A percentile compares a stretch with the other conserved stretches of the same genome.
phyloP scores from a whole-genome alignment of 2,797 vertebrate genomes.

The Pantherophis alleghaniensis region DNA sequence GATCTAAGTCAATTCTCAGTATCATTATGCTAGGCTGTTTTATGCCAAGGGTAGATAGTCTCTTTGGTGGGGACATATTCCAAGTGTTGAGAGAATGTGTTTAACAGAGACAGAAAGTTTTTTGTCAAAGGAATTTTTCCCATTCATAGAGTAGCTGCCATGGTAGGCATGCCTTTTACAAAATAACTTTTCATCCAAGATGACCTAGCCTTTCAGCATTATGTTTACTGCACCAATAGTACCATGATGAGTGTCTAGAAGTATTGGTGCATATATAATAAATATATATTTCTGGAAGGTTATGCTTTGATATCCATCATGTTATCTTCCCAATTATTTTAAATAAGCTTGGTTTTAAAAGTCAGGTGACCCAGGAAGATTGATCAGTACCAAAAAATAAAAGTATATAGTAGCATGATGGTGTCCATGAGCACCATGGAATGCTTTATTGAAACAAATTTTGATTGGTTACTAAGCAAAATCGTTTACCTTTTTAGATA shows the following conservation, averaged over 20 bases:
- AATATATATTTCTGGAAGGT: not conserved
- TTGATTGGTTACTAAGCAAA: not conserved
- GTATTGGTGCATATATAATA: not conserved
- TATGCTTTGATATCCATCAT: not conserved
- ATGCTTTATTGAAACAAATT: not conserved
- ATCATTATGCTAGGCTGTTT: not conserved
- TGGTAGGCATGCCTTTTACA: not conserved
- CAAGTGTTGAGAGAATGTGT: not conserved
- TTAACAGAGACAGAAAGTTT: not conserved
- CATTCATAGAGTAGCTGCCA: not conserved
- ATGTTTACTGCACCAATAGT: not conserved
- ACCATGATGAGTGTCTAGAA: not conserved
- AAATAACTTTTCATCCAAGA: not conserved
- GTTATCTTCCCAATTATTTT: not conserved
- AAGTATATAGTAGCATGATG: not conserved
- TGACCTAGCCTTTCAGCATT: not conserved
- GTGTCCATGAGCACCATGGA: not conserved
- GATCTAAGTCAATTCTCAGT: not conserved
- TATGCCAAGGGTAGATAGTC: not conserved
- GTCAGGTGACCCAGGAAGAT: not conserved
- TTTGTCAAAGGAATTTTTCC: not conserved
- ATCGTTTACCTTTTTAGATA: not conserved
- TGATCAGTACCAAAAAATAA: not conserved
- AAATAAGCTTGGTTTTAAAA: not conserved
- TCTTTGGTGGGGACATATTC: not conserved